phyloP scores from a whole-genome alignment of 2,797 vertebrate genomes.

The Tympanoctomys barrerae region DNA sequence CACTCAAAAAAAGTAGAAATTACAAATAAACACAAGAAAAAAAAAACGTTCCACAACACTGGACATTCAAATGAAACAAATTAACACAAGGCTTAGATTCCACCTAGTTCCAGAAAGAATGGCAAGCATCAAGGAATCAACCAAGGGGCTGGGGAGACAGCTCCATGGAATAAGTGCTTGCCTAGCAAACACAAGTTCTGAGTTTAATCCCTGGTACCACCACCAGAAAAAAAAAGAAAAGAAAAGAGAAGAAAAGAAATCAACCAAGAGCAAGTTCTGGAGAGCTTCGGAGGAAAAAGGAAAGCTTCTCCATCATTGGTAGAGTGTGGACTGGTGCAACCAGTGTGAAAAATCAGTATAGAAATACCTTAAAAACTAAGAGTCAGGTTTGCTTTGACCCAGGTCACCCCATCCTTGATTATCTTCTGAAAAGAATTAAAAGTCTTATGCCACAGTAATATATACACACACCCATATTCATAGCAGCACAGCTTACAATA shows the following conservation, averaged over 20 bases:
- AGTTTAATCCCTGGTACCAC: too few relatives aligned
- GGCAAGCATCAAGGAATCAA: not conserved
- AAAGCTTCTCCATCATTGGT: not conserved
- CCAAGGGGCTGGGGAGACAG: not conserved
- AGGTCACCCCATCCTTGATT: not conserved
- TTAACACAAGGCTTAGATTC: not conserved
- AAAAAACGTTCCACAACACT: not conserved
- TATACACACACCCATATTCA: not conserved
- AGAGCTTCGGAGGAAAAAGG: too few relatives aligned
- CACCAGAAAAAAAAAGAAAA: too few relatives aligned
- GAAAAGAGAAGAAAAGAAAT: not conserved
- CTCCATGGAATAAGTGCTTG: too few relatives aligned
- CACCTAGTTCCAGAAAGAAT: not conserved
- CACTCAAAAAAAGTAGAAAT: not conserved
- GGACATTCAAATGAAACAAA: not conserved
- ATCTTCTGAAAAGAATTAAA: not conserved
- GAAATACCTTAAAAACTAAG: not conserved
- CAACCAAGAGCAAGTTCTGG: not conserved
- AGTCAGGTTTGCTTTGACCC: not conserved
- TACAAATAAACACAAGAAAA: not conserved
- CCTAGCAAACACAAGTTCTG: too few relatives aligned
- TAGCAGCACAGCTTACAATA: not conserved
- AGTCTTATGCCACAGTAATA: not conserved
- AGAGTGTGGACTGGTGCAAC: not conserved
- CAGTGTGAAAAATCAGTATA: not conserved